Evolutionary conservation across 2,113 vertebrate genomes (phyloP).

Genomic region (Sprattus sprattus): DNA sequence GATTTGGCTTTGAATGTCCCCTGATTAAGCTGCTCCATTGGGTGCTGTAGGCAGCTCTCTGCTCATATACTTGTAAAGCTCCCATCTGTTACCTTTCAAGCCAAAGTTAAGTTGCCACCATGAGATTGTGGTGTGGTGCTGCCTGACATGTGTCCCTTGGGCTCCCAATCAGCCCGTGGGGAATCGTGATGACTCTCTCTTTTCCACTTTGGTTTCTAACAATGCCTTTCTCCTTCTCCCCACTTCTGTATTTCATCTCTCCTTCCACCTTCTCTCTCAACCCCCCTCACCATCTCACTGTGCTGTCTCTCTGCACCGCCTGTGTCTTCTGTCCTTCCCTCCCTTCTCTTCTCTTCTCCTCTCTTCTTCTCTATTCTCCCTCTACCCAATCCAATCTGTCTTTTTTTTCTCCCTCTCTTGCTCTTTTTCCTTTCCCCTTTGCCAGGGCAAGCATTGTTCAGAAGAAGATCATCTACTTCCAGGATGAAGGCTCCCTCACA

Average conservation of each 20-base stretch:
- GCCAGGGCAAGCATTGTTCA: conserved; percentile 94
- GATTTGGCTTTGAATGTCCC: background rate
- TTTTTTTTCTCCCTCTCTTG: background rate
- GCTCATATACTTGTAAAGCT: background rate
- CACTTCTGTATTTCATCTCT: background rate
- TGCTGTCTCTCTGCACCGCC: background rate
- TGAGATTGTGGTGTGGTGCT: background rate
- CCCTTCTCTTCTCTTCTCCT: conserved; percentile 14
- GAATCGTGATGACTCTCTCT: background rate
- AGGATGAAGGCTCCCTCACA: conserved; percentile 93
- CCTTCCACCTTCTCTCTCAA: background rate
- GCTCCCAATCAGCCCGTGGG: background rate
- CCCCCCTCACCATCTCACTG: background rate
- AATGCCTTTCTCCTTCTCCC: background rate
- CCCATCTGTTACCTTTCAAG: conserved; percentile 1
- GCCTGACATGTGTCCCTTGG: background rate
- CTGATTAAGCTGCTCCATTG: conserved; percentile 10
- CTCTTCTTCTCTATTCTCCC: background rate
- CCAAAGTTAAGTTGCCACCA: background rate
- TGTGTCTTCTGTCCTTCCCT: background rate
- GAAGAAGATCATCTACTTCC: conserved; percentile 96
- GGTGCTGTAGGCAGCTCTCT: conserved; percentile 2
- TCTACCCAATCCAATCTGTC: background rate
- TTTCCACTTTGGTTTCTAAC: background rate
- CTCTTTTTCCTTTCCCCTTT: background rate